Evolutionary conservation across 1,140 invertebrate genomes (phyloP).

Genomic region (Cyclina sinensis): DNA sequence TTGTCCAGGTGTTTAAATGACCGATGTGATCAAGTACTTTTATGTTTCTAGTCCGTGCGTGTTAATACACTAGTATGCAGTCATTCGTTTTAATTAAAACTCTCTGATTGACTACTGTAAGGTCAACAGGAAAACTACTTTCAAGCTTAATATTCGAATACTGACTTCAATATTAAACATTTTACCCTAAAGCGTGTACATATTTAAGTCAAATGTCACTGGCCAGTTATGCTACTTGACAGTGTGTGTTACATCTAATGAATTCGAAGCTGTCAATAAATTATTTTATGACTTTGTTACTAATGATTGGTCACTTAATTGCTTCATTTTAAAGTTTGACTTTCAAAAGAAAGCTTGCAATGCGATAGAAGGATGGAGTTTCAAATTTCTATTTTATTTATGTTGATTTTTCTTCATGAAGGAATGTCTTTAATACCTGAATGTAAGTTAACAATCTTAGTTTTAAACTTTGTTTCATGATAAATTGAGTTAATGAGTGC

Average conservation of each 20-base stretch:
- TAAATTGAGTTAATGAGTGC: too few species aligned
- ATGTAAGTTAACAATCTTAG: slow-evolving; percentile 16
- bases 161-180: slow-evolving; percentile 13
- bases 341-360: neutral
- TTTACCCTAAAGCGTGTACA: neutral
- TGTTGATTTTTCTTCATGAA: neutral
- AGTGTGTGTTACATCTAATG: neutral
- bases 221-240: slow-evolving; percentile 23
- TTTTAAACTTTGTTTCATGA: too few species aligned
- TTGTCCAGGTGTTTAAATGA: neutral
- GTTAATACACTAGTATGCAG: too few species aligned
- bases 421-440: neutral
- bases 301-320: slow-evolving; percentile 7
- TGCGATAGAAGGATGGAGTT: neutral
- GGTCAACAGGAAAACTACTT: neutral
- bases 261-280: neutral
- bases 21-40: neutral
- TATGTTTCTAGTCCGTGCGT: too few species aligned
- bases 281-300: slow-evolving; percentile 24
- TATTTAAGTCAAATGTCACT: slow-evolving; percentile 14
- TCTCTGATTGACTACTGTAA: neutral
- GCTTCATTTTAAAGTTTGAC: slow-evolving; percentile 14
- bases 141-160: neutral
- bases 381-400: neutral
- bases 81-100: neutral